These are phyloP conservation scores for Corythornis madagascariensis DNA, from an alignment of 2,113 vertebrate genomes.

Conservation along the genomic window DNA sequence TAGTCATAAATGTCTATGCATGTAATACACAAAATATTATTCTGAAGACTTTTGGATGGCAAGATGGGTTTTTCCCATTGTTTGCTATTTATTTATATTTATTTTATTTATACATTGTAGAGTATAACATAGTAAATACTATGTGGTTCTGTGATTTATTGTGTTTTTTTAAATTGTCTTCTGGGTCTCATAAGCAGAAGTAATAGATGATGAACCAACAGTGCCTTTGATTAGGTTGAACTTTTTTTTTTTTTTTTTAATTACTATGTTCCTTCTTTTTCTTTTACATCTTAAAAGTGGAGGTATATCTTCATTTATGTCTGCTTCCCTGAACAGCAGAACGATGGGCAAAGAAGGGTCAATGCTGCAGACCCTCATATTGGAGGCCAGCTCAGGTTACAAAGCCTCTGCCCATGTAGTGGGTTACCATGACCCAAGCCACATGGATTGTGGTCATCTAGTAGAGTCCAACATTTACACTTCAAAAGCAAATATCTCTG, in stretches of 20 bases:
- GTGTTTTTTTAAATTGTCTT: neutral
- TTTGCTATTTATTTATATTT: neutral
- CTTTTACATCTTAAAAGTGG: neutral
- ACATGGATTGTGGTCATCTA: neutral
- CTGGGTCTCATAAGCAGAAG: neutral
- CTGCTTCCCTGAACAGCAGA: neutral
- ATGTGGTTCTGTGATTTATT: neutral
- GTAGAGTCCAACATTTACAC: neutral
- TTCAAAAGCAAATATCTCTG: neutral
- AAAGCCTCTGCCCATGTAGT: neutral
- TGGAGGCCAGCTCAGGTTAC: neutral
- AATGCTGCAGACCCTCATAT: neutral
- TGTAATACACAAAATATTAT: neutral
- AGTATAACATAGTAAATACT: neutral
- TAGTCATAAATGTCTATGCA: neutral
- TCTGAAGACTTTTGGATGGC: neutral
- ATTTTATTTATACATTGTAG: neutral
- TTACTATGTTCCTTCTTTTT: neutral
- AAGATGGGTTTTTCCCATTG: neutral
- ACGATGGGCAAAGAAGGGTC: neutral
- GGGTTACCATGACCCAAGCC: neutral
- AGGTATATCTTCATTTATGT: neutral
- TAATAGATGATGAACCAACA: neutral
- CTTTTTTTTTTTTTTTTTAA: neutral
- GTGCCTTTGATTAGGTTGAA: neutral